Evolutionary conservation across 2,888 invertebrate species (phyloP), one percentile per base, ranked within the genome.

Genomic region (Trypoxylon attenuatum): DNA sequence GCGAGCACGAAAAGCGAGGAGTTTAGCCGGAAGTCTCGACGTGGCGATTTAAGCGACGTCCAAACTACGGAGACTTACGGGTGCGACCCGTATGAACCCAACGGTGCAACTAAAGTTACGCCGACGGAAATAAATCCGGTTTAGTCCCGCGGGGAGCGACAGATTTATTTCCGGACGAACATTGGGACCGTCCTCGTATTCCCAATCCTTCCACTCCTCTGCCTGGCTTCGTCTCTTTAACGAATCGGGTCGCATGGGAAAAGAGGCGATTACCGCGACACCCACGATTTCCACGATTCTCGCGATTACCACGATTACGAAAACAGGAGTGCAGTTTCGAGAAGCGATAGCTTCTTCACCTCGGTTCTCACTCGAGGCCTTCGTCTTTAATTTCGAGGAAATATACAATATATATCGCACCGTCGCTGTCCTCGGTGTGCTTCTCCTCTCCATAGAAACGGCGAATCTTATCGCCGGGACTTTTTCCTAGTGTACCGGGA

Each of bases 131-230:
- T 74, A 74, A 74, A 74, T 74, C 76, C 64, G 61, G 56, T 74
- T 75, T 72, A 75, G 74, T 74, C 74, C 69, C 74, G n/a, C 69
- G 75, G 66, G 75, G 72, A 47, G 62, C 66, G 74, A 67, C 72
- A 75, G 74, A 74, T 74, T 74, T 74, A 74, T 74, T 75, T 74
- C 59, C 72, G 62, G 71, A 45, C 59, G 62, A 71, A 54, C 55
- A 43, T 60, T 63, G 54, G 43, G n/a, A 49, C 62, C 29, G 45
- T 49, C 51, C 59, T 58, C 50, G 42, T 22, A 33, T 22, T 42
- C 33, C 19, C 23, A 8, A 22, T 33, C 39, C 41, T 4, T 10
- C 5, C 13, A 18, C 54, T n/a, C 16, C 22, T 0, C 45, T 16
- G 6, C 5, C 23, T 8, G 15, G 5, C 45, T 23, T 19, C 51